Percentiles rank a stretch among this genome's conserved stretches.
Evolutionary conservation across 2,113 vertebrate species (phyloP).

Genomic region (Lucifuga dentata): DNA sequence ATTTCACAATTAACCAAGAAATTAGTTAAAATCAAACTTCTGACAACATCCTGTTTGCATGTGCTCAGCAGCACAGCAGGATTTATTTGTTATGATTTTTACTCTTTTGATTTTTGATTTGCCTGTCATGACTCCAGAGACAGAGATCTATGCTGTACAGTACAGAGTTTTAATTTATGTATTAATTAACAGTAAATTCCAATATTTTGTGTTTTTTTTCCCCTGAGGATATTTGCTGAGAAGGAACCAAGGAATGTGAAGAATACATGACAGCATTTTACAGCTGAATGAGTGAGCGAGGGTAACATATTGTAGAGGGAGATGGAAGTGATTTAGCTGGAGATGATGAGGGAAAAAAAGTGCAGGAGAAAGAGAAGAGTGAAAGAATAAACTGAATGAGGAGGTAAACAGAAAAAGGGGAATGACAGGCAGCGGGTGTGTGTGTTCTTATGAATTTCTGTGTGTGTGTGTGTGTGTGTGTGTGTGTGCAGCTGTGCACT

Average conservation of each 20-base stretch:
- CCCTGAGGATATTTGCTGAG: neutral
- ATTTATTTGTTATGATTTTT: too few relatives aligned
- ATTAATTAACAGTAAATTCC: too few relatives aligned
- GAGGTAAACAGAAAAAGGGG: conserved; percentile 2
- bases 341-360: neutral
- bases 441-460: conserved; percentile 20
- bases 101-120: too few relatives aligned
- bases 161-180: too few relatives aligned
- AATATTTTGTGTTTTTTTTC: neutral
- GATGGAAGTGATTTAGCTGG: neutral
- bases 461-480: conserved; percentile 6
- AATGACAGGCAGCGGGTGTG: conserved; percentile 26
- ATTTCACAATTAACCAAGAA: too few relatives aligned
- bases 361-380: neutral
- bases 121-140: too few relatives aligned
- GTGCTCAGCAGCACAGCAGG: too few relatives aligned
- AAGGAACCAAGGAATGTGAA: conserved; percentile 4
- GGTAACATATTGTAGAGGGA: neutral
- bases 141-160: too few relatives aligned
- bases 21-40: too few relatives aligned
- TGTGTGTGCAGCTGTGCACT: conserved; percentile 61
- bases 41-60: too few relatives aligned
- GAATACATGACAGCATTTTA: neutral
- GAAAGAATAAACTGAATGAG: conserved; percentile 4
- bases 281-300: neutral